A percentile compares a stretch with the other conserved stretches of the same genome.
Conservation (phyloP, 2,888 invertebrate genomes). For the Leptogaster cylindrica region DNA sequence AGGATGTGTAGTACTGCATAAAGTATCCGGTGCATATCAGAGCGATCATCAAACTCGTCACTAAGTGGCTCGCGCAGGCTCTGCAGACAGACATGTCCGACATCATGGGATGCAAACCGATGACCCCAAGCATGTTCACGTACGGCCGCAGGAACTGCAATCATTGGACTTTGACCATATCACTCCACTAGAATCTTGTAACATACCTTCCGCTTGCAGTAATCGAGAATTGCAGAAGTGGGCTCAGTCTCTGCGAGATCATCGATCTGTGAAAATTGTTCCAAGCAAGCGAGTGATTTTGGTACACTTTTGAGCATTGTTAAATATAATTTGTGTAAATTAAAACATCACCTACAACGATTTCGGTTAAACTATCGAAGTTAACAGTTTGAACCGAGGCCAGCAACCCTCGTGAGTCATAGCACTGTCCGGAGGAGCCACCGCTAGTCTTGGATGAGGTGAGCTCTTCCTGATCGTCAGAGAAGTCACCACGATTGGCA, state of each 20-base stretch:
- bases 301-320: too few relatives aligned
- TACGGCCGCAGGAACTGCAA: constrained; percentile 77
- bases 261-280: constrained; percentile 66
- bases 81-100: constrained; percentile 69
- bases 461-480: background rate
- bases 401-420: background rate
- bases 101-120: constrained; percentile 75
- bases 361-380: constrained; percentile 44
- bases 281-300: too few relatives aligned
- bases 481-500: constrained; percentile 4
- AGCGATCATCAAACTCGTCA: constrained; percentile 71
- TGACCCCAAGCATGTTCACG: constrained; percentile 73
- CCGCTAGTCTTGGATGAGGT: constrained; percentile 3
- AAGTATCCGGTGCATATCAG: constrained; percentile 75
- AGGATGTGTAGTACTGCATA: constrained; percentile 80
- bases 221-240: constrained; percentile 78
- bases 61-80: constrained; percentile 70
- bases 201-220: constrained; percentile 77
- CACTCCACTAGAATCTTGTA: background rate
- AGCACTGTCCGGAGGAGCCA: background rate
- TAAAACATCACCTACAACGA: constrained; percentile 47
- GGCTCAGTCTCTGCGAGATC: constrained; percentile 75
- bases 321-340: too few relatives aligned
- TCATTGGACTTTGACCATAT: constrained; percentile 1
- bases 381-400: constrained; percentile 15